These are phyloP conservation scores for Thecophora atra DNA, from an alignment of 2,888 invertebrate genomes.

Conservation along the genomic window DNA sequence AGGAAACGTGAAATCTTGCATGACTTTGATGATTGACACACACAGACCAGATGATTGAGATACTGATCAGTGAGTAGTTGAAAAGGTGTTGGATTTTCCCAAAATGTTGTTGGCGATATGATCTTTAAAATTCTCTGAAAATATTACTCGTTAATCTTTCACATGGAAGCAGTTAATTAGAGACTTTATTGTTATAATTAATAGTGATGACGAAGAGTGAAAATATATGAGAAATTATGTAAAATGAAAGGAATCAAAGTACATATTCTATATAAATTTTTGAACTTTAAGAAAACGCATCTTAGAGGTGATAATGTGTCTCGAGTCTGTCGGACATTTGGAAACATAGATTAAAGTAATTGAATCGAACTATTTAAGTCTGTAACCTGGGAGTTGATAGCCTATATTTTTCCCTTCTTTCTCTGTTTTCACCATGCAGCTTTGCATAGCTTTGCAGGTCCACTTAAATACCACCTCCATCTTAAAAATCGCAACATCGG, in stretches of 20 bases:
- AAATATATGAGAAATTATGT: slow-evolving; percentile 2
- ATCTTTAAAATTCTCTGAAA: neutral
- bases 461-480: slow-evolving; percentile 13
- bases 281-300: too few species aligned
- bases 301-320: neutral
- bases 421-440: neutral
- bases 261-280: neutral
- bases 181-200: slow-evolving; percentile 23
- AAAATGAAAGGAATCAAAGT: neutral
- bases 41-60: neutral
- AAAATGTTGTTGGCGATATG: neutral
- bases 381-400: neutral
- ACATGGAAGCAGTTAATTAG: neutral
- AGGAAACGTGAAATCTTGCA: neutral
- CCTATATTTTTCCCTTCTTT: neutral
- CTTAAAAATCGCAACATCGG: slow-evolving; percentile 4
- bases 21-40: neutral
- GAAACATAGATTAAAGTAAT: neutral
- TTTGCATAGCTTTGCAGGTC: neutral
- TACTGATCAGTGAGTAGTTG: neutral
- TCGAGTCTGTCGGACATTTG: neutral
- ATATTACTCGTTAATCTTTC: neutral
- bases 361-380: neutral
- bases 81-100: neutral
- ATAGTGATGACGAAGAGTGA: slow-evolving; percentile 6